These are phyloP conservation scores for Cochlearius cochlearius DNA, from an alignment of 2,113 vertebrate genomes.

Conservation along the genomic window DNA sequence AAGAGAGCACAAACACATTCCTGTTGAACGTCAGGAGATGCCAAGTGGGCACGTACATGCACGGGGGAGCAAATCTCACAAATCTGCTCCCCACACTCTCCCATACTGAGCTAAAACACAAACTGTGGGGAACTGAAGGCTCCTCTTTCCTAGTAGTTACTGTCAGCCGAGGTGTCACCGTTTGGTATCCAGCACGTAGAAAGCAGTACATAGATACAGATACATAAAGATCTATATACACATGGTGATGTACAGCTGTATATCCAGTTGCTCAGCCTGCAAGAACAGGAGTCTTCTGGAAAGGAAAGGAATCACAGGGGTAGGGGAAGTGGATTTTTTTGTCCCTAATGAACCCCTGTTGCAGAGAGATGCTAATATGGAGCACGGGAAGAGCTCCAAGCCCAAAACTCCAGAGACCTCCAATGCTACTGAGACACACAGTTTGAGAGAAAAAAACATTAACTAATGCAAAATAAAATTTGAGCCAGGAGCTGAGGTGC, in stretches of 20 bases:
- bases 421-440: background rate
- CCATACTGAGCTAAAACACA: background rate
- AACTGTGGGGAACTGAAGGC: background rate
- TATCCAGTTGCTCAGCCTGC: too few relatives aligned
- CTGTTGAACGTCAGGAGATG: background rate
- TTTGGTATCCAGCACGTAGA: background rate
- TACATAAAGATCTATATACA: fast-evolving
- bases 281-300: background rate
- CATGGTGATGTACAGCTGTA: background rate
- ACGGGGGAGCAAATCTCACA: background rate
- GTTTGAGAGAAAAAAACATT: background rate
- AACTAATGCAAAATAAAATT: background rate
- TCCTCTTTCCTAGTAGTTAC: background rate
- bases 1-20: background rate
- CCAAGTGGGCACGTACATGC: too few relatives aligned
- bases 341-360: background rate
- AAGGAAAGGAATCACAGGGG: background rate
- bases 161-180: background rate
- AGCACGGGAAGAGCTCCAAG: background rate
- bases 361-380: background rate
- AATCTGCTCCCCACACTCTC: background rate
- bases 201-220: background rate
- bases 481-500: background rate
- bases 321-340: background rate
- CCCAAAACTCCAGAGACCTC: background rate